A percentile compares a stretch with the other conserved stretches of the same genome.
Evolutionary conservation across 2,888 invertebrate genomes (phyloP).

Genomic region (Apomyelois bistriatella): DNA sequence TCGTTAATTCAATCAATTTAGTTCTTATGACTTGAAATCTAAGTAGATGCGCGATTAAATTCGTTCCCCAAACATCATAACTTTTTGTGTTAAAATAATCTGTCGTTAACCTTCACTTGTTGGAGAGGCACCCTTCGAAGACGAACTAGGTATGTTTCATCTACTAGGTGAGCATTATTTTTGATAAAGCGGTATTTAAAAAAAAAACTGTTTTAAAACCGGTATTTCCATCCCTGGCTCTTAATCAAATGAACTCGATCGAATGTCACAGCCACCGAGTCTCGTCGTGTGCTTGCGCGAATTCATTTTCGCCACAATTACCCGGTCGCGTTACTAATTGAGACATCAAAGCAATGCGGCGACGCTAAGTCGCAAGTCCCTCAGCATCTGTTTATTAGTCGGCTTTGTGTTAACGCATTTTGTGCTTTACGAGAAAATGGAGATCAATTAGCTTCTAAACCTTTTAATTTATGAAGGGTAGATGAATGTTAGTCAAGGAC

Average conservation of each 20-base stretch:
- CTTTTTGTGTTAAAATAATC: conserved; percentile 1
- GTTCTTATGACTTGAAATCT: not conserved
- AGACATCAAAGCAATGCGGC: conserved; percentile 77
- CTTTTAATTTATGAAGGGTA: not conserved
- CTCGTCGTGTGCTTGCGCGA: conserved; percentile 40
- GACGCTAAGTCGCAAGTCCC: conserved; percentile 38
- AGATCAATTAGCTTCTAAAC: not conserved
- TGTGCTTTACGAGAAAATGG: conserved; percentile 15
- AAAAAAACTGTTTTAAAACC: too few relatives aligned
- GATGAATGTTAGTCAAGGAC: too few relatives aligned
- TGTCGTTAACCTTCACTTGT: too few relatives aligned
- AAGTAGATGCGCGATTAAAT: conserved; percentile 1
- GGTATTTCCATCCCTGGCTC: too few relatives aligned
- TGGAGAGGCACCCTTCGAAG: too few relatives aligned
- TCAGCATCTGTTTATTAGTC: conserved; percentile 36
- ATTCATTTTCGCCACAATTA: conserved; percentile 77
- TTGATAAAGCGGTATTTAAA: too few relatives aligned
- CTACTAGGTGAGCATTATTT: too few relatives aligned
- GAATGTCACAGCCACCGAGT: conserved; percentile 10
- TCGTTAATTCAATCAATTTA: too few relatives aligned
- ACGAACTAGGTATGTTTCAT: too few relatives aligned
- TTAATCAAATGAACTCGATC: not conserved
- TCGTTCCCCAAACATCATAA: not conserved
- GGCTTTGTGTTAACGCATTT: conserved; percentile 26
- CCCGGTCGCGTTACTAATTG: conserved; percentile 75